Conservation (phyloP, 1,140 invertebrate species). For the Forficula auricularia region DNA sequence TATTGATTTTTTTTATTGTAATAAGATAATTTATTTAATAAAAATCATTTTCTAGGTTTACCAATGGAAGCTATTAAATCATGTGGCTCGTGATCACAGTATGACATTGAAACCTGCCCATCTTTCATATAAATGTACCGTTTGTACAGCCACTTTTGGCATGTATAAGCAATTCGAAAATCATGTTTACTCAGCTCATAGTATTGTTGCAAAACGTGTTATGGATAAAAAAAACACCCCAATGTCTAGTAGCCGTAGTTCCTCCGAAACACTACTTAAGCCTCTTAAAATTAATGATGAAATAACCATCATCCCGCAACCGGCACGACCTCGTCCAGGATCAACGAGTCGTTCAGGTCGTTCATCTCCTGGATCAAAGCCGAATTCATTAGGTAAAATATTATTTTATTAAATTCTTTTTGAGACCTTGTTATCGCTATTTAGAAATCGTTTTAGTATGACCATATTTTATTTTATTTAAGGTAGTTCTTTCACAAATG, state of each 20-base stretch:
- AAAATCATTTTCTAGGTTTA: slow-evolving; percentile 45
- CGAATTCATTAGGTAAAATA: not conserved
- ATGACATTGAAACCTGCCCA: slow-evolving; percentile 81
- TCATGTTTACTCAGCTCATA: slow-evolving; percentile 83
- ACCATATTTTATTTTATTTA: not conserved
- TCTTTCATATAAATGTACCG: slow-evolving; percentile 84
- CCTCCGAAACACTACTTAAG: slow-evolving; percentile 48
- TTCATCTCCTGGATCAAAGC: slow-evolving; percentile 1
- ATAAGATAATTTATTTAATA: not conserved
- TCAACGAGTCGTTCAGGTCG: slow-evolving; percentile 8
- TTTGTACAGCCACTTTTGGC: slow-evolving; percentile 82
- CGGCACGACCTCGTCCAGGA: slow-evolving; percentile 36
- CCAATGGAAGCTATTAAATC: slow-evolving; percentile 79
- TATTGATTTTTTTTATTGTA: not conserved
- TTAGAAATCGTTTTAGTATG: not conserved
- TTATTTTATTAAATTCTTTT: too few species aligned
- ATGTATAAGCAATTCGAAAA: slow-evolving; percentile 91
- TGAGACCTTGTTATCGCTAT: not conserved
- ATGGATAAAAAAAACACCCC: slow-evolving; percentile 48
- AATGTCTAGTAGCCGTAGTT: not conserved
- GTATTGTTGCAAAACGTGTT: slow-evolving; percentile 60
- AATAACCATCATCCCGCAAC: slow-evolving; percentile 81
- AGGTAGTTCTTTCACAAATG: too few species aligned
- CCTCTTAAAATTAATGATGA: slow-evolving; percentile 81
- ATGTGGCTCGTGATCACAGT: slow-evolving; percentile 76